Evolutionary conservation across 1,140 invertebrate species (phyloP).

Genomic region (Hylaeus volcanicus): DNA sequence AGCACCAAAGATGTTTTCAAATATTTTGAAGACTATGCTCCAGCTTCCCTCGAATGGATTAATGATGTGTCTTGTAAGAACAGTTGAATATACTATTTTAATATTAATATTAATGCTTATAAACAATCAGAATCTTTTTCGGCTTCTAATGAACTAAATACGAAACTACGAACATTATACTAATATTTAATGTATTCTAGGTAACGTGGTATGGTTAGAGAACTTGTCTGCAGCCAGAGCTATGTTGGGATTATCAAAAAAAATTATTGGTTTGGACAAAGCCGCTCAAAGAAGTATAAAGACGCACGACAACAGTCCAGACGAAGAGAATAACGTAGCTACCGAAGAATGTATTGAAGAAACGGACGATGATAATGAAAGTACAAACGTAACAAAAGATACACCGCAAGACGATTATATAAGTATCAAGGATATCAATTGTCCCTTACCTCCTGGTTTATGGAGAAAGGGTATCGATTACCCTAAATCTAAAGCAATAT

Average conservation of each 20-base stretch:
- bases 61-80: constrained; percentile 87
- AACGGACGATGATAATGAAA: constrained; percentile 56
- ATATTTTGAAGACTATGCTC: constrained; percentile 88
- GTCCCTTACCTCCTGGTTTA: constrained; percentile 85
- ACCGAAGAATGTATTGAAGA: constrained; percentile 60
- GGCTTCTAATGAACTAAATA: background rate
- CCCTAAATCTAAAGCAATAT: constrained; percentile 85
- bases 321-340: constrained; percentile 36
- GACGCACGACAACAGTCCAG: constrained; percentile 31
- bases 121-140: too few species aligned
- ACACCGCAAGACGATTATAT: constrained; percentile 70
- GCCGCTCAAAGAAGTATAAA: constrained; percentile 21
- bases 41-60: constrained; percentile 89
- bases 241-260: constrained; percentile 83
- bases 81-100: constrained; percentile 18
- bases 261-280: constrained; percentile 76
- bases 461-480: constrained; percentile 87
- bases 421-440: constrained; percentile 79
- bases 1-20: constrained; percentile 89
- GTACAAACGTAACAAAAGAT: constrained; percentile 54
- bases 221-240: constrained; percentile 86
- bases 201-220: constrained; percentile 90
- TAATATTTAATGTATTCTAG: constrained; percentile 72
- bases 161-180: too few species aligned
- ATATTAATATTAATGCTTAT: background rate